phyloP scores from a whole-genome alignment of 2,888 invertebrate species.

The Eilema griseolum region DNA sequence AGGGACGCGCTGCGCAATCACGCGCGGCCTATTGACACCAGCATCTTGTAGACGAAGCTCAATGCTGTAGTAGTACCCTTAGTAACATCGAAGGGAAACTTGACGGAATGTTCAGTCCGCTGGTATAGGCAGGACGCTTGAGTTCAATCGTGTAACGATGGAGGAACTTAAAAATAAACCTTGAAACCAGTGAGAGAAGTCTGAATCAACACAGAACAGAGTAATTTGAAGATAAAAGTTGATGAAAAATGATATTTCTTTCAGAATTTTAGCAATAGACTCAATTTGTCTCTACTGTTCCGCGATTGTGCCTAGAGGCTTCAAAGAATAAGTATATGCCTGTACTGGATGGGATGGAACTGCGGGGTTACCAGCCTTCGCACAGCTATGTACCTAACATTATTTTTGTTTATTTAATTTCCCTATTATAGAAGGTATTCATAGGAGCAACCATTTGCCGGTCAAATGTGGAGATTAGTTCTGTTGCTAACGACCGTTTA shows the following conservation, averaged over 20 bases:
- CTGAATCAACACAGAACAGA: background rate
- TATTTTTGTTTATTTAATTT: constrained; percentile 20
- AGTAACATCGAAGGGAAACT: background rate
- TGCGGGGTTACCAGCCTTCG: constrained; percentile 1
- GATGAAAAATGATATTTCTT: background rate
- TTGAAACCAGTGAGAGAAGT: background rate
- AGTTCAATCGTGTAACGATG: background rate
- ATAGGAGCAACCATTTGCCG: constrained; percentile 38
- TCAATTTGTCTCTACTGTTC: background rate
- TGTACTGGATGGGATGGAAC: background rate
- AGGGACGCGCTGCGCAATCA: constrained; percentile 91
- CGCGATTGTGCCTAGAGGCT: background rate
- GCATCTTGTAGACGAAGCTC: constrained; percentile 60
- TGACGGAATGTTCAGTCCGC: background rate
- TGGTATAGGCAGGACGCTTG: background rate
- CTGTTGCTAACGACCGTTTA: constrained; percentile 35
- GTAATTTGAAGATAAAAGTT: background rate
- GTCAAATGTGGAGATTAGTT: constrained; percentile 44
- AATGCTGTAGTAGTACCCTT: background rate
- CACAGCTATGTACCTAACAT: constrained; percentile 22
- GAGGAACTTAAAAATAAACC: background rate
- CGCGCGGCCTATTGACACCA: constrained; percentile 82
- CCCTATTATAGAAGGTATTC: constrained; percentile 15
- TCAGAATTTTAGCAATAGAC: background rate
- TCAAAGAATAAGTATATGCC: background rate